Conservation (phyloP, 2,888 invertebrate species). For the Drosophila phalerata region DNA sequence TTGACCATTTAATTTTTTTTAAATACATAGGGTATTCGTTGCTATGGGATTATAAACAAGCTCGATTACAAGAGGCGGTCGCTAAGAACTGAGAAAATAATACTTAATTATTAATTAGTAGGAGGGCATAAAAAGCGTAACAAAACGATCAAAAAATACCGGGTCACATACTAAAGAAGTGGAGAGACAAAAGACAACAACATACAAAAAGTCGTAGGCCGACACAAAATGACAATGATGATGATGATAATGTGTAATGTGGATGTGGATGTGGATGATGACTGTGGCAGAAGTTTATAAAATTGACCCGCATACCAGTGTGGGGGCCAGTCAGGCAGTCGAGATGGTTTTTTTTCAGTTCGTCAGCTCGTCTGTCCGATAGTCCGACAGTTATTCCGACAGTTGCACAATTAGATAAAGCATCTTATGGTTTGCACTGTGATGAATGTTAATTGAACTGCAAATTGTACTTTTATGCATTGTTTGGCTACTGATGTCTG, state of each 20-base stretch:
- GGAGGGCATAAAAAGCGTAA: slow-evolving; percentile 73
- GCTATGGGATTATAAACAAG: slow-evolving; percentile 49
- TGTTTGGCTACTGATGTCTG: slow-evolving; percentile 39
- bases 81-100: slow-evolving; percentile 52
- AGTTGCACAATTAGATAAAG: slow-evolving; percentile 71
- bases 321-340: slow-evolving; percentile 46
- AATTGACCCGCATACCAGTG: slow-evolving; percentile 76
- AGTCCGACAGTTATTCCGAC: slow-evolving; percentile 41
- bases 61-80: slow-evolving; percentile 63
- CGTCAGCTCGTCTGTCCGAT: slow-evolving; percentile 21
- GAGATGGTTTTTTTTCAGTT: slow-evolving; percentile 38
- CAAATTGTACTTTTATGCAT: slow-evolving; percentile 58
- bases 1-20: not conserved
- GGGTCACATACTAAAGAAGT: slow-evolving; percentile 63
- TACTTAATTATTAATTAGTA: slow-evolving; percentile 75
- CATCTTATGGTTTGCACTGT: slow-evolving; percentile 64
- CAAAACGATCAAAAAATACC: slow-evolving; percentile 76
- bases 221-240: slow-evolving; percentile 39
- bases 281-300: slow-evolving; percentile 58
- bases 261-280: slow-evolving; percentile 33
- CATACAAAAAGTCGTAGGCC: slow-evolving; percentile 52
- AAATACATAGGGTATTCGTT: slow-evolving; percentile 9
- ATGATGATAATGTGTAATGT: slow-evolving; percentile 25
- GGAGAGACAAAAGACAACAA: slow-evolving; percentile 44
- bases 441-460: slow-evolving; percentile 77